Percentiles rank a stretch among this genome's conserved stretches.
These are phyloP conservation scores for Coelinius sp. DNA, from an alignment of 2,888 invertebrate genomes.

Conservation along the genomic window DNA sequence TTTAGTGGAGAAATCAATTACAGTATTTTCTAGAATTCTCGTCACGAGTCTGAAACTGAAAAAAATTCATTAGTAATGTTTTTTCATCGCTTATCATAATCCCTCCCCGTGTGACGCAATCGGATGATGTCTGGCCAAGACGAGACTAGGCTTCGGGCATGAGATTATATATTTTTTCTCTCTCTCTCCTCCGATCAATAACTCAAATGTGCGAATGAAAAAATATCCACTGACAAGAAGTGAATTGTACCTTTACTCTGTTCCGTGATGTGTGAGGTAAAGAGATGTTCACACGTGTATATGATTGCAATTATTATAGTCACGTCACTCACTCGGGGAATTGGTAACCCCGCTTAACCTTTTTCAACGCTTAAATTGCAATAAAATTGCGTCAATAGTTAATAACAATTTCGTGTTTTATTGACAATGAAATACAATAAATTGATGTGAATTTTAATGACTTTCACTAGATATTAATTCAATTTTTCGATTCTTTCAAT, in stretches of 20 bases:
- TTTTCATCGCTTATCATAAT: background rate
- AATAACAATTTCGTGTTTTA: background rate
- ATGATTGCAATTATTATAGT: background rate
- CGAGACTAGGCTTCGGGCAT: background rate
- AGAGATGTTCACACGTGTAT: background rate
- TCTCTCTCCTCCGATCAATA: background rate
- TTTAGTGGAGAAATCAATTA: conserved; percentile 10
- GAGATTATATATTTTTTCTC: background rate
- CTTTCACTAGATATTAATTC: background rate
- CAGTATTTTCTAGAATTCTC: background rate
- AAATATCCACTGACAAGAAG: background rate
- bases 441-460: too few species aligned
- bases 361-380: background rate
- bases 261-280: background rate
- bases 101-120: background rate
- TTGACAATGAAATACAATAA: too few species aligned
- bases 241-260: background rate
- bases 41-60: background rate
- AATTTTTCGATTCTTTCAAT: too few species aligned
- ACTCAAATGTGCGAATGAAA: background rate
- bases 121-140: background rate
- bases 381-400: background rate
- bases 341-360: background rate
- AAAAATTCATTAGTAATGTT: conserved; percentile 8
- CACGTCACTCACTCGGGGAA: background rate